A percentile compares a stretch with the other conserved stretches of the same genome.
These are phyloP conservation scores for Epsilonema sp. DNA, from an alignment of 2,888 invertebrate genomes.

Conservation along the genomic window DNA sequence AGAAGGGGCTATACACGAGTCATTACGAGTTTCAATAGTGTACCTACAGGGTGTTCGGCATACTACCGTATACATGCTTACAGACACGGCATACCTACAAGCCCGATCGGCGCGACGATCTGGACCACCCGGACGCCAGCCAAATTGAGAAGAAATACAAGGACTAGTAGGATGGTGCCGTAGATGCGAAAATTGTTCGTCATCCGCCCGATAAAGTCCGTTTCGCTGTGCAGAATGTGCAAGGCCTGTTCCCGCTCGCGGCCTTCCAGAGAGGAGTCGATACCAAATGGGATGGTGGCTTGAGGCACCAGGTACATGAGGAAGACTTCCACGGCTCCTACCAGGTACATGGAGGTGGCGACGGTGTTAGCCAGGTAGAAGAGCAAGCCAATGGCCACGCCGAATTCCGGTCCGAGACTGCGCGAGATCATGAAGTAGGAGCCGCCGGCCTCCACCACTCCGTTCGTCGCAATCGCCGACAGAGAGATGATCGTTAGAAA, in stretches of 20 bases:
- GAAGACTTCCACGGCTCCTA: constrained; percentile 40
- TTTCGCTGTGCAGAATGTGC: no score
- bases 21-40: no score
- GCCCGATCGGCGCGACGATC: constrained; percentile 87
- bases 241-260: no score
- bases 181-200: constrained; percentile 96
- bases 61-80: no score
- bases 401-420: constrained; percentile 75
- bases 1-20: no score
- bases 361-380: constrained; percentile 92
- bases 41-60: no score
- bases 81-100: no score
- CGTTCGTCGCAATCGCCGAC: constrained; percentile 96
- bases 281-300: not conserved
- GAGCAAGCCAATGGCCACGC: constrained; percentile 88
- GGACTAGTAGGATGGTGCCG: constrained; percentile 62
- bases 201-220: constrained; percentile 47
- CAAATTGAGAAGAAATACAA: constrained; percentile 68
- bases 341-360: constrained; percentile 94
- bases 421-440: constrained; percentile 98
- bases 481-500: constrained; percentile 57
- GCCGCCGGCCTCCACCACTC: constrained; percentile 76
- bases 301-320: constrained; percentile 6
- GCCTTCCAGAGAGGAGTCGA: no score
- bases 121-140: constrained; percentile 95